Conservation (phyloP, 2,113 vertebrate species). For the Melanocharis versteri region DNA sequence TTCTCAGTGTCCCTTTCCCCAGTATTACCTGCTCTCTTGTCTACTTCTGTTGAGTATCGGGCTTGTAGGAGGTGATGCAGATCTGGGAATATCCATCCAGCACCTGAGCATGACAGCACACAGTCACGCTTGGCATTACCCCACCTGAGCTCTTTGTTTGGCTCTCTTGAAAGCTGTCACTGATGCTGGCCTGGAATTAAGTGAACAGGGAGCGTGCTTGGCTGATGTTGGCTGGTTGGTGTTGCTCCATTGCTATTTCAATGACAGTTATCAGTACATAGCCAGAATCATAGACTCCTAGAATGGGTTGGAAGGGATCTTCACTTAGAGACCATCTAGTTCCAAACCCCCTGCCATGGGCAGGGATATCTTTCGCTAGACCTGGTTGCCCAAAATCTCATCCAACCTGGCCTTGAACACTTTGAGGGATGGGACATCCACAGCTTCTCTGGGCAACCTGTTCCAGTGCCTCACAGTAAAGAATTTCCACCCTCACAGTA, state of each 20-base stretch:
- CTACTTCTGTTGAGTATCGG: neutral
- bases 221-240: neutral
- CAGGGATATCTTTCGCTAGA: neutral
- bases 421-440: neutral
- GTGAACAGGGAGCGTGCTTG: neutral
- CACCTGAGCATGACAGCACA: neutral
- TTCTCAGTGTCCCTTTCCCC: fast-evolving
- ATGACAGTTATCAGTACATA: neutral
- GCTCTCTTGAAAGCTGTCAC: neutral
- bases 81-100: neutral
- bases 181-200: neutral
- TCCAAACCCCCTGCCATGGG: neutral
- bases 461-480: neutral
- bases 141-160: neutral
- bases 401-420: too few relatives aligned
- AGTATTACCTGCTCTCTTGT: neutral
- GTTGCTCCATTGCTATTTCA: neutral
- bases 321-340: neutral
- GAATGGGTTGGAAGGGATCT: neutral
- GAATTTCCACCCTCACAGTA: neutral
- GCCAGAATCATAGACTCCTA: neutral
- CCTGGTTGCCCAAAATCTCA: neutral
- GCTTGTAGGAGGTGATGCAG: neutral
- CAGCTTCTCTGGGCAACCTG: neutral
- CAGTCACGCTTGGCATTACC: fast-evolving